Percentiles rank a stretch among this genome's conserved stretches.
These are phyloP conservation scores for Oreortyx pictus DNA, from an alignment of 2,797 vertebrate genomes.

Conservation along the genomic window DNA sequence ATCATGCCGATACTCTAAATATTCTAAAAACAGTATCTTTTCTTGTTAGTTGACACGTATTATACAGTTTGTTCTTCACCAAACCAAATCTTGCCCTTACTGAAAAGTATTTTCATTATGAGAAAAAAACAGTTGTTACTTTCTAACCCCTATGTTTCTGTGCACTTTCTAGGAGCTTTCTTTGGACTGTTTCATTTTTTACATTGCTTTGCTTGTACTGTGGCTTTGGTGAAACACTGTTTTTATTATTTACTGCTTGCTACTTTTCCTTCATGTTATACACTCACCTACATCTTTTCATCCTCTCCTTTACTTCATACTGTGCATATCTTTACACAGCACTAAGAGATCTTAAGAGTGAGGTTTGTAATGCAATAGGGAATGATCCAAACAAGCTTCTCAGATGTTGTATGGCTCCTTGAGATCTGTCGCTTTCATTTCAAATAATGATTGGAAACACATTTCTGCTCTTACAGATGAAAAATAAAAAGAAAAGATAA, in stretches of 20 bases:
- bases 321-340: neutral
- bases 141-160: neutral
- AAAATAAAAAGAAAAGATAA: neutral
- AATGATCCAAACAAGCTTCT: neutral
- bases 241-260: constrained; percentile 14
- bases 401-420: neutral
- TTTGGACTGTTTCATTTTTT: neutral
- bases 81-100: neutral
- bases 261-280: constrained; percentile 3
- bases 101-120: neutral
- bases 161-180: neutral
- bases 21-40: neutral
- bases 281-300: neutral
- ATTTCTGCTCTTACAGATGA: neutral
- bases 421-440: neutral
- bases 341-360: neutral
- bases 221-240: neutral
- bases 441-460: neutral
- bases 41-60: neutral
- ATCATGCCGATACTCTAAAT: neutral
- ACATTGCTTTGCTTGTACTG: neutral
- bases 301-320: neutral
- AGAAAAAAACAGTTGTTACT: neutral
- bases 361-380: neutral
- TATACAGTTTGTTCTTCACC: neutral